Evolutionary conservation across 2,113 vertebrate genomes (phyloP), one percentile per base, ranked within the genome.

Genomic region (Fregata magnificens): DNA sequence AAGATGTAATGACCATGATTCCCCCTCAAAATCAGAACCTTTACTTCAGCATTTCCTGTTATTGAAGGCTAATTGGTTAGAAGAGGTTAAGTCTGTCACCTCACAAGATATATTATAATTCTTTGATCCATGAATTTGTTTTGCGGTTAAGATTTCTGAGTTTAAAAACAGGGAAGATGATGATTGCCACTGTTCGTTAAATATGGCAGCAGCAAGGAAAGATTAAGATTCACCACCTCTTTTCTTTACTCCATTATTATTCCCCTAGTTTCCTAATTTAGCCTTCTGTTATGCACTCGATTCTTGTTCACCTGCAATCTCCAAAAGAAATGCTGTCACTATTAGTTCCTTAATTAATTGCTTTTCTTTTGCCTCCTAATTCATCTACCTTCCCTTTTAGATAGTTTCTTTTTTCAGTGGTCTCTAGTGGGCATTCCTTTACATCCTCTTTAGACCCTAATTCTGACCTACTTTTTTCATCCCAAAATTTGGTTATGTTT

Each of bases 21-120:
- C 28, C 63, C 44, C 6, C 87, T 85, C 81, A 74, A 81, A 94
- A 83, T 74, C 67, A 80, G 66, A 67, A 90, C 16, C 6, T 28
- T 88, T 92, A 95, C 91, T 76, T 70, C 69, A 82, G 45, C n/a
- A 52, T 47, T 66, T 95, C 34, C 49, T 85, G 50, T 69, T 85
- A 83, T 95, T 90, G 80, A 65, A 53, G 53, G 83, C 38, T 91
- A 96, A 83, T 78, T 95, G 58, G 32, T 74, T 89, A 80, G 74
- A 83, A 93, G 65, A 95, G 86, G 88, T 84, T 89, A 95, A 77
- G 38, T 59, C 82, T 65, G 65, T 58, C 70, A 77, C 59, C 74
- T 90, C 86, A 89, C 77, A 44, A 62, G 73, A 95, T 42, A 58
- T 83, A 94, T 36, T 96, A 44, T 62, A 94, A 89, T 94, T 87